These are phyloP conservation scores for Armadillidium nasatum DNA, from an alignment of 1,140 invertebrate species.

Conservation along the genomic window DNA sequence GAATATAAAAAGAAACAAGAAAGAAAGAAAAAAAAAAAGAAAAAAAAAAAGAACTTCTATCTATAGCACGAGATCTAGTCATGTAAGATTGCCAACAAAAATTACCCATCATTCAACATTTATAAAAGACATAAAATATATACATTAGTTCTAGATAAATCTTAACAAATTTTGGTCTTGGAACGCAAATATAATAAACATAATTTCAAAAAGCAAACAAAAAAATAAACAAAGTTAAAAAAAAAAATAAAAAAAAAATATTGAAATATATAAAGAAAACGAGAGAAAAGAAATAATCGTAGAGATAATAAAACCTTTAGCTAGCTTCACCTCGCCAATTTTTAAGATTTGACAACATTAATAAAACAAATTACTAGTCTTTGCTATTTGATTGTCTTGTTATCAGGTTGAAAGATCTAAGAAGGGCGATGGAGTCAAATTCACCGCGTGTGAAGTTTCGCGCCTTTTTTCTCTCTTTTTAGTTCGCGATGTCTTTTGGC, in stretches of 20 bases:
- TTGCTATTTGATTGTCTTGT: background rate
- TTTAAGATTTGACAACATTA: slow-evolving; percentile 9
- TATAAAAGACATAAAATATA: slow-evolving; percentile 7
- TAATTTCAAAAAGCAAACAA: background rate
- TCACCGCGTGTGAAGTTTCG: background rate
- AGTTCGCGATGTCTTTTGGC: background rate
- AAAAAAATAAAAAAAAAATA: background rate
- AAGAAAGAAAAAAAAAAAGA: no score
- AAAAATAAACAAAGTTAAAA: background rate
- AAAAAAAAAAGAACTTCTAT: background rate
- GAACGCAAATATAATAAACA: background rate
- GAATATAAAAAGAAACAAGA: background rate
- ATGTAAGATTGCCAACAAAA: background rate
- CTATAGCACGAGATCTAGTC: background rate
- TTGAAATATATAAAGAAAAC: background rate
- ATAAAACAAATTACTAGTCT: background rate
- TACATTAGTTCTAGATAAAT: background rate
- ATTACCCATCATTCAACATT: slow-evolving; percentile 1
- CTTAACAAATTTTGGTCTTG: background rate
- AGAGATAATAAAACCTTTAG: background rate
- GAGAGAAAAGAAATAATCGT: background rate
- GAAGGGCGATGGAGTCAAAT: background rate
- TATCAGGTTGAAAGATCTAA: background rate
- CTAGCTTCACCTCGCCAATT: background rate
- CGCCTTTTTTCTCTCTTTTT: background rate